Evolutionary conservation across 2,113 vertebrate genomes (phyloP).

Genomic region (Camarhynchus parvulus): DNA sequence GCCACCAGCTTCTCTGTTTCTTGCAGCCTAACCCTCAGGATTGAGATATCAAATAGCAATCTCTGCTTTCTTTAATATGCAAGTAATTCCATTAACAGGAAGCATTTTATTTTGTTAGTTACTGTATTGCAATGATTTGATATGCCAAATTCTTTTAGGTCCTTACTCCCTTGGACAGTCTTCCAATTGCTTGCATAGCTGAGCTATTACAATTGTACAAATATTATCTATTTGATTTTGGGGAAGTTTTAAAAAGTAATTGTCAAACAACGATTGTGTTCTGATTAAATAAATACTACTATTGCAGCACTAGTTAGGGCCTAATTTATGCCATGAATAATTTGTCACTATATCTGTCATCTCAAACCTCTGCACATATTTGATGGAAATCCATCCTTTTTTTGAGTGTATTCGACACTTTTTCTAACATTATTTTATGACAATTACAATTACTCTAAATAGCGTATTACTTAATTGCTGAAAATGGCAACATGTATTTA

Average conservation of each 20-base stretch:
- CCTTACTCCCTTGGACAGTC: constrained; percentile 14
- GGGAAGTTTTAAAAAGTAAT: constrained; percentile 66
- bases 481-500: constrained; percentile 71
- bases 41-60: constrained; percentile 6
- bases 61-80: constrained; percentile 10
- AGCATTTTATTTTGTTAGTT: background rate
- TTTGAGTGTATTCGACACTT: constrained; percentile 55
- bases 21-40: background rate
- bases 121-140: background rate
- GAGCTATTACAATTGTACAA: constrained; percentile 42
- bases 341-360: constrained; percentile 57
- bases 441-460: constrained; percentile 68
- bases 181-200: constrained; percentile 39
- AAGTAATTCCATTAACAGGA: background rate
- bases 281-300: constrained; percentile 72
- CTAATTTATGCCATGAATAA: constrained; percentile 67
- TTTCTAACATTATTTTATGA: constrained; percentile 68
- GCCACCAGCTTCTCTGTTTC: background rate
- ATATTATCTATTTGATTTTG: constrained; percentile 57
- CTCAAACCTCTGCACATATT: constrained; percentile 21
- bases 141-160: background rate
- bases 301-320: constrained; percentile 20
- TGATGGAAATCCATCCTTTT: constrained; percentile 29
- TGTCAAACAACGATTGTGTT: constrained; percentile 66
- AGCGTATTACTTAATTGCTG: constrained; percentile 73